Conservation (phyloP, 1,140 invertebrate species). For the Tetragonula clypearis region DNA sequence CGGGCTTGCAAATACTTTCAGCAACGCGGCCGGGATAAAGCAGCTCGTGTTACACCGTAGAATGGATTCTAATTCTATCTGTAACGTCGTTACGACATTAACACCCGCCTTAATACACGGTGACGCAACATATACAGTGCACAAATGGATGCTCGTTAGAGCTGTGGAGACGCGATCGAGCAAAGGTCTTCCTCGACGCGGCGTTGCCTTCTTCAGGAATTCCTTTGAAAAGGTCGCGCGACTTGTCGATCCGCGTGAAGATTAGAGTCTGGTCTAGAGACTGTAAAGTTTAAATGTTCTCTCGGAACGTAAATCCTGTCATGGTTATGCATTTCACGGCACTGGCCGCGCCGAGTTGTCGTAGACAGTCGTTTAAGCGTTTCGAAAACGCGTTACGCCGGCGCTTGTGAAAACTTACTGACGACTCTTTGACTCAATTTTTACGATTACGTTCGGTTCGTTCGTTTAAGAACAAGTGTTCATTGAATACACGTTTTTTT, state of each 20-base stretch:
- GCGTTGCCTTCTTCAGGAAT: neutral
- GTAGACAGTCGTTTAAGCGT: neutral
- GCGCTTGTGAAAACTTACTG: neutral
- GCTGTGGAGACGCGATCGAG: constrained; percentile 36
- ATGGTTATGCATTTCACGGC: too few species aligned
- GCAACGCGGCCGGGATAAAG: constrained; percentile 50
- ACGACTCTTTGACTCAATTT: neutral
- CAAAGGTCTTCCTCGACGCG: constrained; percentile 28
- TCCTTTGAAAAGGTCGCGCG: constrained; percentile 32
- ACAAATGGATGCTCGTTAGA: constrained; percentile 45
- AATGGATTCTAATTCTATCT: constrained; percentile 56
- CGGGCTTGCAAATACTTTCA: constrained; percentile 43
- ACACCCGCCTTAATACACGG: constrained; percentile 20
- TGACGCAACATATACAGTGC: constrained; percentile 21
- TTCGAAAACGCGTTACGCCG: neutral
- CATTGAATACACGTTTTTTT: neutral
- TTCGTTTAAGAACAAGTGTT: neutral
- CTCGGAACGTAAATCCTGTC: neutral
- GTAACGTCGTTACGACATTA: constrained; percentile 53
- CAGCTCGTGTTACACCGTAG: constrained; percentile 53
- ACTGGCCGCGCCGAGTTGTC: neutral
- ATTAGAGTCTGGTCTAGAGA: neutral
- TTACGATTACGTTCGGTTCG: neutral
- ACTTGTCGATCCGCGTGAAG: constrained; percentile 29
- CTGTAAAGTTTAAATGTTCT: neutral